Base-by-base conservation (phyloP, 2,113 vertebrate species). In the Sinocyclocheilus maitianheensis region DNA sequence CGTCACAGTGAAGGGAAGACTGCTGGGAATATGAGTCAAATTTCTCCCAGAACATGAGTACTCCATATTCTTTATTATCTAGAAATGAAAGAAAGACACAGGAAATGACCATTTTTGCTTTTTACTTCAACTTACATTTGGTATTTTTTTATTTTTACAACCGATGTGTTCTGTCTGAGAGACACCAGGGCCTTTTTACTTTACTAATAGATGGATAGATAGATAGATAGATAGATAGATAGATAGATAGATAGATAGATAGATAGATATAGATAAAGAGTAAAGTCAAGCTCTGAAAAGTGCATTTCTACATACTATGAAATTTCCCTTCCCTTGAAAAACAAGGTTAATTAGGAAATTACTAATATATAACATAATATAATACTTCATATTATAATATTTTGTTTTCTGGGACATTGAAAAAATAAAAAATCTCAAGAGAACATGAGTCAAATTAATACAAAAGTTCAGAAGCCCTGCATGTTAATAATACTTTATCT, bases 1-100 rank as follows among this genome's bases (percentile, higher is more conserved):
- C 3, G 40, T 58, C 13, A 86, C 30, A 24, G 74, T 74, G 13
- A 24, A 67, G 26, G 87, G 87, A 75, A 88, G 51, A 75, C 55
- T 88, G 26, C 26, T 40, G 14, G 84, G 87, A 55, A 88, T 84
- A 9, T 83, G 26, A 4, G 74, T 83, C 40, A 88, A 65, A 83
- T 88, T 88, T 48, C 40, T 79, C n/a, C 80, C 80, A 79, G 16
- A 51, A 83, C 87, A 88, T 3, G 81, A 86, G 43, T 86, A 88
- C 26, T 71, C 22, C 20, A 9, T 11, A n/a, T 46, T 8, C 9
- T 43, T 37, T 11, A 26, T 43, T 22, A 78, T 24, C 79, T 88
- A 63, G 12, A n/a, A 43, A 43, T 43, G 1, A 16, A 79, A 30
- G 30, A 37, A 62, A 43, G 43, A 48, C 22, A 75, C 34, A 72